A percentile compares a stretch with the other conserved stretches of the same genome.
phyloP scores from a whole-genome alignment of 1,140 invertebrate species.

The Drosophila repletoides region DNA sequence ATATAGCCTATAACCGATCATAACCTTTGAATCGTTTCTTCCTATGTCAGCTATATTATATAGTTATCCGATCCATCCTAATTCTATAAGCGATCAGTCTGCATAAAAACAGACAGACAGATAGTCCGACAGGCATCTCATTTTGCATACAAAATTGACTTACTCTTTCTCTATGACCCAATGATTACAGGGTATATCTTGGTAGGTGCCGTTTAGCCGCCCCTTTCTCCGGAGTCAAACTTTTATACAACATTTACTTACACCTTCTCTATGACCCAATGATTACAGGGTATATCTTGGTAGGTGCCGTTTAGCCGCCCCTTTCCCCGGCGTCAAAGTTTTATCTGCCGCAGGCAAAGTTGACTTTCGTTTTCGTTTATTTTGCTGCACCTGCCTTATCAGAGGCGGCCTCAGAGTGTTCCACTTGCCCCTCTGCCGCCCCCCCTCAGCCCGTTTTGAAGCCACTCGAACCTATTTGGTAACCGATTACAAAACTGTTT shows the following conservation, averaged over 20 bases:
- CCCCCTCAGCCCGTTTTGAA: neutral
- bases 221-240: too few relatives aligned
- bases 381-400: conserved; percentile 40
- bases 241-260: too few relatives aligned
- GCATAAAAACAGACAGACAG: too few relatives aligned
- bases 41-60: too few relatives aligned
- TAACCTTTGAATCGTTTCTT: too few relatives aligned
- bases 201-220: conserved; percentile 4
- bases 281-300: conserved; percentile 22
- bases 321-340: neutral
- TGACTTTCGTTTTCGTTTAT: conserved; percentile 40
- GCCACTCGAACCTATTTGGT: conserved; percentile 29
- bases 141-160: too few relatives aligned
- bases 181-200: conserved; percentile 26
- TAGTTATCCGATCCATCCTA: too few relatives aligned
- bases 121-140: too few relatives aligned
- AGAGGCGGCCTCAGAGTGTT: neutral
- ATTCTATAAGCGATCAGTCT: too few relatives aligned
- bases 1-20: too few relatives aligned
- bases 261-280: too few relatives aligned
- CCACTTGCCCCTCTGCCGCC: neutral
- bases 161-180: too few relatives aligned
- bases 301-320: conserved; percentile 7
- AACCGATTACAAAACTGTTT: conserved; percentile 37
- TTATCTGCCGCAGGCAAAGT: conserved; percentile 31